Evolutionary conservation across 2,113 vertebrate genomes (phyloP), one percentile per base, ranked within the genome.

Genomic region (Setophaga petechia): DNA sequence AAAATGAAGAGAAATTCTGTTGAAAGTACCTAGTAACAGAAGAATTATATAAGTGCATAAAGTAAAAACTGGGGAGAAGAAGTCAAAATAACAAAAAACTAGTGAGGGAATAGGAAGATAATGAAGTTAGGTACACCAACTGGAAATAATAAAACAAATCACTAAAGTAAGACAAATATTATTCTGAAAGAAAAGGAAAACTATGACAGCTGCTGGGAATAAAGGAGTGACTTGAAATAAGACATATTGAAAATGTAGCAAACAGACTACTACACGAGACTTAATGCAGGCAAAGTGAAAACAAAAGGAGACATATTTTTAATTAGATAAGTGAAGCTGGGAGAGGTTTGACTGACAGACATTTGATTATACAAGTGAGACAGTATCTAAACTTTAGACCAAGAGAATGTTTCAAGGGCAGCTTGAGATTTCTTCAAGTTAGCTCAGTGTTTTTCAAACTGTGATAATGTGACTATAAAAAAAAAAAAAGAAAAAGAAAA

Each of bases 111-210:
- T 72, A 88, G 20, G n/a, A 95, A 95, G 76, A 94, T 79, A 82
- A 93, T 67, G 61, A 90, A 76, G 33, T 73, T n/a, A 90, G 27
- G 21, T 87, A 63, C 9, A 57, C 7, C 52, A 69, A 77, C 20
- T 51, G 51, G 21, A 79, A 89, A 77, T 67, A 85, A 81, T 76
- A 89, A 88, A 91, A 54, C n/a, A 89, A 93, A 75, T 57, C 62
- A 84, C 37, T 82, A 27, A 94, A 95, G 39, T 52, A 93, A 88
- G 78, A 76, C 49, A 93, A 95, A 82, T 91, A 88, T 81, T 93
- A 41, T 30, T 84, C 8, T 87, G 79, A 86, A 37, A 75, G 35
- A 73, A 85, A 83, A 19, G 6, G 8, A 78, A 84, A 95, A 77
- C 17, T 77, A 63, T 89, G 90, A 75, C n/a, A 90, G 55, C 58